A percentile compares a stretch with the other conserved stretches of the same genome.
Evolutionary conservation across 2,797 vertebrate genomes (phyloP).

Genomic region (Xerus rutilus): DNA sequence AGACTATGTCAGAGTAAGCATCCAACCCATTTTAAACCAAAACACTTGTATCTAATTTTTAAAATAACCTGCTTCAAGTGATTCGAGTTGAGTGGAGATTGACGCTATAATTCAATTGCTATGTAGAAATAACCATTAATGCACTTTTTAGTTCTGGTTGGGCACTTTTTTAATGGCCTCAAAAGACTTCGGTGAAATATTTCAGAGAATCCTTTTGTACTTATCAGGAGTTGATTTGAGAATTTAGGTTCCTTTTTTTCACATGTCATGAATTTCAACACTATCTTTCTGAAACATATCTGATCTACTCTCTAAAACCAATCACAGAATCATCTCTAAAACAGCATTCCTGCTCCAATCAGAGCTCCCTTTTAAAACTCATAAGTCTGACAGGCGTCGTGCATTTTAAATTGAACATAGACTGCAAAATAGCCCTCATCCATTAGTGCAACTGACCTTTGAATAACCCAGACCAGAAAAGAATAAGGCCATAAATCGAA

Average conservation of each 20-base stretch:
- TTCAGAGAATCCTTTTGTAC: constrained; percentile 71
- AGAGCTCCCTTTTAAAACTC: constrained; percentile 60
- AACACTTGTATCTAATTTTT: constrained; percentile 73
- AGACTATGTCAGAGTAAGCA: constrained; percentile 57
- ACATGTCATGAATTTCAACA: constrained; percentile 68
- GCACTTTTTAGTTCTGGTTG: constrained; percentile 59
- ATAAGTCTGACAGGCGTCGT: constrained; percentile 34
- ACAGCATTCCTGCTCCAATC: constrained; percentile 44
- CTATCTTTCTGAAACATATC: constrained; percentile 72
- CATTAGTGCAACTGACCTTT: constrained; percentile 63
- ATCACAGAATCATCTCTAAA: constrained; percentile 62
- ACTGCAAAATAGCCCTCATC: constrained; percentile 42
- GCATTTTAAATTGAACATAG: constrained; percentile 65
- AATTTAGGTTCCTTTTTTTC: constrained; percentile 57
- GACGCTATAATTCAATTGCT: constrained; percentile 70
- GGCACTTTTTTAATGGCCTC: constrained; percentile 63
- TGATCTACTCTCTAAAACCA: constrained; percentile 72
- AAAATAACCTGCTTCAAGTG: constrained; percentile 68
- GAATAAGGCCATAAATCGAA: constrained; percentile 48
- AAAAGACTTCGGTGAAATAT: constrained; percentile 74
- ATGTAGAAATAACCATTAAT: constrained; percentile 71
- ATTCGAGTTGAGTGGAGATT: constrained; percentile 61
- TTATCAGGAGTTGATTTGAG: constrained; percentile 68
- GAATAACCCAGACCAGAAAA: constrained; percentile 64
- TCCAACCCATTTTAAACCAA: constrained; percentile 64